Evolutionary conservation across 2,888 invertebrate genomes (phyloP).

Genomic region (Tanytarsus gracilentus): DNA sequence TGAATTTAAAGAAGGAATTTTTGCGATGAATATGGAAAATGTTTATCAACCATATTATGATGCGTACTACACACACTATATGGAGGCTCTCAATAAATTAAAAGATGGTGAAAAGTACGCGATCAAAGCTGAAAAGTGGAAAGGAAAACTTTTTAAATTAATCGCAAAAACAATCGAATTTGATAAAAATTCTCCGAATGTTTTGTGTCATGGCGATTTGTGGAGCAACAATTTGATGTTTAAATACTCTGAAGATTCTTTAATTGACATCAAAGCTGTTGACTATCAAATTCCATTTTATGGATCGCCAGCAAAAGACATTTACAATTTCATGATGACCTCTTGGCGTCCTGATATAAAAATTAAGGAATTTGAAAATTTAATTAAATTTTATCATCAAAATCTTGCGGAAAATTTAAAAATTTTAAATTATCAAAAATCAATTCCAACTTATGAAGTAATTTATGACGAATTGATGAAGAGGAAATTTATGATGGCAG

Average conservation of each 20-base stretch:
- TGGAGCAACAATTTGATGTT: conserved; percentile 47
- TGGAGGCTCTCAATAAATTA: neutral
- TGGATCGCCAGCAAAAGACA: conserved; percentile 37
- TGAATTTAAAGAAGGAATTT: neutral
- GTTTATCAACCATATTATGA: neutral
- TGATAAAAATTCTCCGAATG: conserved; percentile 37
- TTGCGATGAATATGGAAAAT: neutral
- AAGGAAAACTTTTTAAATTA: conserved; percentile 34
- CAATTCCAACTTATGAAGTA: conserved; percentile 35
- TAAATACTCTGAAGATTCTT: conserved; percentile 36
- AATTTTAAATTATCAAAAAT: conserved; percentile 33
- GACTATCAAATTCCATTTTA: conserved; percentile 37
- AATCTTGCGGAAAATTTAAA: conserved; percentile 32
- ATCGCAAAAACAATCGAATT: conserved; percentile 35
- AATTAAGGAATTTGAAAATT: conserved; percentile 32
- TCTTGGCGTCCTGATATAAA: conserved; percentile 34
- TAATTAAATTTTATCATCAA: conserved; percentile 34
- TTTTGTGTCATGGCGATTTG: conserved; percentile 45
- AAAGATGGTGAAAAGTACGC: conserved; percentile 2
- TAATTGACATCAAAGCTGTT: conserved; percentile 39
- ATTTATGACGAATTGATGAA: conserved; percentile 33
- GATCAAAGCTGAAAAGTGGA: conserved; percentile 29
- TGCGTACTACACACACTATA: neutral
- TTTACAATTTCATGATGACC: conserved; percentile 36
- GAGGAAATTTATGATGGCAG: conserved; percentile 32